Evolutionary conservation across 2,113 vertebrate genomes (phyloP), one percentile per base, ranked within the genome.

Genomic region (Petromus typicus): DNA sequence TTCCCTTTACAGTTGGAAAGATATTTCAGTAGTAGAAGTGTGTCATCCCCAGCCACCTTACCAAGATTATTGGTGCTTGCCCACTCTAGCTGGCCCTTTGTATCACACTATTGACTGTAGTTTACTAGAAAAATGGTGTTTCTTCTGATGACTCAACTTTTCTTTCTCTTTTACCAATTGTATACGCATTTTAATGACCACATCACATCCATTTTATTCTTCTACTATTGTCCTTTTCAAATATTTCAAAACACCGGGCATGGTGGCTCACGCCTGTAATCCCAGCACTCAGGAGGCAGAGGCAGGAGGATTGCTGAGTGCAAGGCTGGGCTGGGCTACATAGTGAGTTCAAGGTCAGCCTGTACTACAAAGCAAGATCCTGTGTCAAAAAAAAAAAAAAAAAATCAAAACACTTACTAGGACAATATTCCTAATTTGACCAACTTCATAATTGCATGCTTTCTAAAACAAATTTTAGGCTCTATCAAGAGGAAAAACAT

Each of bases 1-100:
- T 7, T 2, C 12, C 32, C 89, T 71, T n/a, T 18, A 20, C 3
- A 73, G 45, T 56, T 89, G 23, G 17, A 89, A 89, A 56, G 54
- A 54, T 6, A 75, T 75, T 48, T 75, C 11, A 1, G n/a, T 34
- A 34, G 27, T 12, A 20, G 17, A 76, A 40, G 56, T 40, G 0
- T 51, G 0, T 17, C 34, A 9, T 48, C 10, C 5, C 1, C 9
- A 59, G 1, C 25, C 32, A 13, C 37, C 10, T 14, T 11, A 17
- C 32, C 67, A 40, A 18, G 23, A 25, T 9, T 48, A 18, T 54
- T 43, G 22, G 17, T 45, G 37, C 30, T 43, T 32, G 13, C 18
- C 16, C 0, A 27, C 10, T 30, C 13, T 54, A 54, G 18, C 61
- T 22, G 16, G 0, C 10, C 48, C 48, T 7, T 51, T 10, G 10